Conservation (phyloP, 2,113 vertebrate genomes). For the Ailuropoda melanoleuca region DNA sequence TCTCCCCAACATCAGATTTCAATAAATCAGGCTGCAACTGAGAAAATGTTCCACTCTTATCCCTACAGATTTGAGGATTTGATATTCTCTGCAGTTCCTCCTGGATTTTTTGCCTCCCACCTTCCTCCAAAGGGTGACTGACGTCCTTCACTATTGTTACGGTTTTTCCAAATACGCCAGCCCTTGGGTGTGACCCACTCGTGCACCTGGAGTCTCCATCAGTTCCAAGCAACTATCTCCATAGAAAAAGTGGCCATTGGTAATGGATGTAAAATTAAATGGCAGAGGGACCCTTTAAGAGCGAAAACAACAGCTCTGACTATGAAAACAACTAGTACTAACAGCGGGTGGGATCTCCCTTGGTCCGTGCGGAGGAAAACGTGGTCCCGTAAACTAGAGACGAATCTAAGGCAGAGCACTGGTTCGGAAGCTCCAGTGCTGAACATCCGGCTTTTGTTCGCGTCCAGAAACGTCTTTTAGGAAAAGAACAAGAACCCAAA, state of each 20-base stretch:
- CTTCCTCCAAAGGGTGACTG: background rate
- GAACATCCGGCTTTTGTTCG: constrained; percentile 72
- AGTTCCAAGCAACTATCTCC: background rate
- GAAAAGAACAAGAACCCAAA: constrained; percentile 16
- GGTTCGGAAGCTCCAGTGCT: constrained; percentile 55
- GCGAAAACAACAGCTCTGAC: background rate
- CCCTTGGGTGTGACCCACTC: background rate
- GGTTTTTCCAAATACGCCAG: background rate
- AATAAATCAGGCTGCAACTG: constrained; percentile 36
- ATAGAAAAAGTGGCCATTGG: background rate
- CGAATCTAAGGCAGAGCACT: constrained; percentile 10
- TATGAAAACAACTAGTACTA: background rate
- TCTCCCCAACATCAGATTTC: constrained; percentile 10
- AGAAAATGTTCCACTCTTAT: constrained; percentile 50
- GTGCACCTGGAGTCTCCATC: background rate
- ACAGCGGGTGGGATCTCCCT: background rate
- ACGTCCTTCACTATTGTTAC: background rate
- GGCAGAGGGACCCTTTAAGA: background rate
- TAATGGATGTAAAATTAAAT: background rate
- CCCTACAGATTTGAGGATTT: constrained; percentile 2
- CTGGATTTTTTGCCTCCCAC: background rate
- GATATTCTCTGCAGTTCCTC: background rate
- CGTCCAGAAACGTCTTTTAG: constrained; percentile 19
- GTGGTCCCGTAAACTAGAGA: constrained; percentile 37
- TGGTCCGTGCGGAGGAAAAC: background rate